These are phyloP conservation scores for Takifugu flavidus DNA, from an alignment of 2,113 vertebrate genomes.

Conservation along the genomic window DNA sequence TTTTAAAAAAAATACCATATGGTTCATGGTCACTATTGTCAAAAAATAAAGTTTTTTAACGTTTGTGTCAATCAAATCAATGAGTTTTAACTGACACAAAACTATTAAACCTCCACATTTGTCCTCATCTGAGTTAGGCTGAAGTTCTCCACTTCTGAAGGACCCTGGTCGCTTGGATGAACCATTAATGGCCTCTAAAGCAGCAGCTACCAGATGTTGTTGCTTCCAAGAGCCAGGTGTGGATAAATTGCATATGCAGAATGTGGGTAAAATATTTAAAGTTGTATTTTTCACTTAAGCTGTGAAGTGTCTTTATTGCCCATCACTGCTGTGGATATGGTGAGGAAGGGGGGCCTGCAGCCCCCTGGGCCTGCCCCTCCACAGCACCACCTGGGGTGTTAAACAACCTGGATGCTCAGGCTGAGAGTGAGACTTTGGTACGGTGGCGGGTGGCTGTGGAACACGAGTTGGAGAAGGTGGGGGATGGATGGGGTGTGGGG, in stretches of 20 bases:
- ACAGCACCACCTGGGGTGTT: constrained; percentile 65
- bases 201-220: constrained; percentile 76
- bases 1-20: too few relatives aligned
- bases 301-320: constrained; percentile 77
- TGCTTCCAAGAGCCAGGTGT: constrained; percentile 74
- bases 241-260: constrained; percentile 73
- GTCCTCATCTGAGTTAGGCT: constrained; percentile 19
- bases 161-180: constrained; percentile 54
- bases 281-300: constrained; percentile 77
- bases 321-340: constrained; percentile 67
- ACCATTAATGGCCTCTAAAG: constrained; percentile 76
- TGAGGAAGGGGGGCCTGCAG: constrained; percentile 31
- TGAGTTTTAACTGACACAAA: too few relatives aligned
- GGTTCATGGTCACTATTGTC: too few relatives aligned
- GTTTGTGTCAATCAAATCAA: too few relatives aligned
- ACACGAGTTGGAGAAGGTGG: constrained; percentile 16
- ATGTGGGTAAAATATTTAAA: constrained; percentile 81
- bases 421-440: constrained; percentile 38
- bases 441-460: constrained; percentile 29
- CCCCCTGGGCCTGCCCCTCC: constrained; percentile 35
- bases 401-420: constrained; percentile 33
- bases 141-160: constrained; percentile 50
- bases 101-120: constrained; percentile 28
- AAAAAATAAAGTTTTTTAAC: too few relatives aligned
- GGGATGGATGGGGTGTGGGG: constrained; percentile 1